Evolutionary conservation across 2,888 invertebrate species (phyloP).

Genomic region (Marasmarcha lunaedactyla): DNA sequence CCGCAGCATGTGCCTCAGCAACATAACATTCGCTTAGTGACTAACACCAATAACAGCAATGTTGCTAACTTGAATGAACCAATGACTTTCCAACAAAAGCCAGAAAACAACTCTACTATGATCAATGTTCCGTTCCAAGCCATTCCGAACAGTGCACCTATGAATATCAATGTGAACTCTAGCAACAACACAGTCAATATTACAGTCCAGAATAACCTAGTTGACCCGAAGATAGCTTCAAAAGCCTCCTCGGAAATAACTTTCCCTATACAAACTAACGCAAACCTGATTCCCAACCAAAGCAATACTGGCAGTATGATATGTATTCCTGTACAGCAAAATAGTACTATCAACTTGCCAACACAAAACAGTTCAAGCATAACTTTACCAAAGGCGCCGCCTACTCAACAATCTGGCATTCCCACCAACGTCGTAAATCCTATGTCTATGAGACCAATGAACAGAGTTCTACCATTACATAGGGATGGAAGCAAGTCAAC

Average conservation of each 20-base stretch:
- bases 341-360: constrained; percentile 56
- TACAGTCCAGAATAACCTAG: constrained; percentile 60
- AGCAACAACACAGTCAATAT: constrained; percentile 63
- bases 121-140: constrained; percentile 65
- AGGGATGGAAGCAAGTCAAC: constrained; percentile 70
- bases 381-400: constrained; percentile 71
- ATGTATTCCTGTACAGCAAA: constrained; percentile 56
- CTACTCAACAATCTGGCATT: constrained; percentile 72
- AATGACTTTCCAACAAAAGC: constrained; percentile 51
- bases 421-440: constrained; percentile 81
- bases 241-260: constrained; percentile 50
- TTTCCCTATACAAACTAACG: constrained; percentile 49
- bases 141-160: constrained; percentile 62
- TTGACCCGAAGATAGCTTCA: constrained; percentile 60
- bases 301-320: constrained; percentile 47
- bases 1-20: constrained; percentile 55
- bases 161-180: constrained; percentile 64
- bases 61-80: constrained; percentile 44
- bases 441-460: constrained; percentile 78
- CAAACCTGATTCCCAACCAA: constrained; percentile 44
- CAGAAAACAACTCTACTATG: constrained; percentile 51
- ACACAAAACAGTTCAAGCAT: constrained; percentile 68
- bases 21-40: constrained; percentile 59
- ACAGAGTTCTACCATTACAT: constrained; percentile 82
- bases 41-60: constrained; percentile 43